These are phyloP conservation scores for Spermophilus dauricus DNA, from an alignment of 2,113 vertebrate genomes.

Conservation along the genomic window DNA sequence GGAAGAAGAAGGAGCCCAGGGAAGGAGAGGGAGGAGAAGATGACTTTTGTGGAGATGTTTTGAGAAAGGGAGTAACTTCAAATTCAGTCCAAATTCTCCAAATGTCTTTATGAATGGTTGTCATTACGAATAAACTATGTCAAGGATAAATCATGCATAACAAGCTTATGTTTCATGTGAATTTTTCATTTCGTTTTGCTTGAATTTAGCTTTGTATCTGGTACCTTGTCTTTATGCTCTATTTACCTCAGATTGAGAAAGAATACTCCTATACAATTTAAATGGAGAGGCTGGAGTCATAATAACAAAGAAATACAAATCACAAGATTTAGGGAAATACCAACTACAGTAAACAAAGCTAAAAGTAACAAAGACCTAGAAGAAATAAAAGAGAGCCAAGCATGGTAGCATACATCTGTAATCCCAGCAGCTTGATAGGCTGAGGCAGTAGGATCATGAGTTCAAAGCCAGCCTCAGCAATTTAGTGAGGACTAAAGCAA, in stretches of 20 bases:
- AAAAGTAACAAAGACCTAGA: not conserved
- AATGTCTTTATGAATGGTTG: slow-evolving; percentile 50
- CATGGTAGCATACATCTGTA: too few relatives aligned
- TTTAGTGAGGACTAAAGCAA: too few relatives aligned
- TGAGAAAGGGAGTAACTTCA: slow-evolving; percentile 59
- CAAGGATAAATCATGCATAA: slow-evolving; percentile 49
- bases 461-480: too few relatives aligned
- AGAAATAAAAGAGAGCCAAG: not conserved
- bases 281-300: not conserved
- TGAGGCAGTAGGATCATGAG: too few relatives aligned
- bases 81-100: slow-evolving; percentile 28
- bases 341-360: slow-evolving; percentile 40
- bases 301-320: not conserved
- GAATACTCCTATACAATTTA: slow-evolving; percentile 7
- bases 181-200: slow-evolving; percentile 58
- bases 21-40: not conserved
- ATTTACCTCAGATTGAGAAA: slow-evolving; percentile 18
- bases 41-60: not conserved
- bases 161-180: slow-evolving; percentile 42
- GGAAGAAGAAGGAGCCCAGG: not conserved
- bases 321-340: slow-evolving; percentile 32
- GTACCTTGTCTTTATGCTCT: slow-evolving; percentile 38
- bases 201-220: slow-evolving; percentile 41
- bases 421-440: too few relatives aligned
- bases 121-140: slow-evolving; percentile 49